Evolutionary conservation across 2,113 vertebrate genomes (phyloP), one percentile per base, ranked within the genome.

Genomic region (Oxygymnocypris stewartii): DNA sequence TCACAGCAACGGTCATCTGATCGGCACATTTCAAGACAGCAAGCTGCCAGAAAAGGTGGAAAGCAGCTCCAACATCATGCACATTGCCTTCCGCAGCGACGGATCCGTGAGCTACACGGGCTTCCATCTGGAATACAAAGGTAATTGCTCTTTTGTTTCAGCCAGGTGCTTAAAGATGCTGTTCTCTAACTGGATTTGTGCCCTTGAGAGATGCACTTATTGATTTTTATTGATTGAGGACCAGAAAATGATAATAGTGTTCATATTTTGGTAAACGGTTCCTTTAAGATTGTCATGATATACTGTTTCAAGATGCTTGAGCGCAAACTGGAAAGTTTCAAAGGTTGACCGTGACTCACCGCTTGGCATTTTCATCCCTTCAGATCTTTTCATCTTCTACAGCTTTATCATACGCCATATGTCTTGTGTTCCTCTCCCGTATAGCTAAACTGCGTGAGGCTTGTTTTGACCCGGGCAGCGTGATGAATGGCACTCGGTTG

Each of bases 81-180:
- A 98, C 89, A 90, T 99, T 92, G 97, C 97, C 91, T 99, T 99
- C 95, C 96, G 97, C 75, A 99, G 97, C 61, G 98, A 99, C 86
- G 98, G 98, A 87, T 99, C 98, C 84, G 98, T 99, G 89, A 99
- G 98, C 93, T 99, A 99, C 91, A 97, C 97, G 2, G 98, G 98
- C 87, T 99, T 99, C 91, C 98, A 99, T 89, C 92, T 99, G 90
- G 97, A 99, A 89, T 99, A 99, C 91, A 99, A 99, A 97, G 98
- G 98, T 99, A 95, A 85, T 18, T 42, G 71, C 35, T 37, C 35
- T 49, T 4, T 71, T 59, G 57, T 59, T 28, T 47, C n/a, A 44
- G 75, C 6, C 10, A 23, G 37, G 2, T 16, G 3, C 1, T 25
- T 25, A 59, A 61, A 61, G 54, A 57, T 5, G 8, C 75, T 35